Percentiles rank a stretch among this genome's conserved stretches.
phyloP scores from a whole-genome alignment of 1,140 invertebrate species.

The Penaeus japonicus region DNA sequence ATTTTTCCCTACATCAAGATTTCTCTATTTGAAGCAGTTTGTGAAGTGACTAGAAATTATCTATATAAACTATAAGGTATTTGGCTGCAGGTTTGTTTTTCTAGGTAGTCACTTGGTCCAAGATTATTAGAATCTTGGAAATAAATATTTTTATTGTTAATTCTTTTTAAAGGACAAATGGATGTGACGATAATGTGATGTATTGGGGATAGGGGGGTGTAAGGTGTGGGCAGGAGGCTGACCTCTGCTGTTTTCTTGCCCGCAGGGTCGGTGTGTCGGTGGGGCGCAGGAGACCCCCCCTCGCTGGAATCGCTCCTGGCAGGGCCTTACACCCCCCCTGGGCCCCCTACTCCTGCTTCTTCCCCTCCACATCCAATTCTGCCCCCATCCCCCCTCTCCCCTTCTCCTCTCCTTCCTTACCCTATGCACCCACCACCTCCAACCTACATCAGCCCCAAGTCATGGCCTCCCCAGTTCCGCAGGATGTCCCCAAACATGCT shows the following conservation, averaged over 20 bases:
- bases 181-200: neutral
- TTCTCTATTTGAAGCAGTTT: too few relatives aligned
- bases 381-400: slow-evolving; percentile 27
- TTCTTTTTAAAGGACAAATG: neutral
- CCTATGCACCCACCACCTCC: slow-evolving; percentile 46
- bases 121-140: neutral
- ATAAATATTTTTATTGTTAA: neutral
- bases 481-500: slow-evolving; percentile 59
- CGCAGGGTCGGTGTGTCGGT: slow-evolving; percentile 57
- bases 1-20: neutral
- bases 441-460: slow-evolving; percentile 31
- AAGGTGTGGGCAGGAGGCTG: slow-evolving; percentile 29
- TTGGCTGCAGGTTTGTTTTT: too few relatives aligned
- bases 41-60: too few relatives aligned
- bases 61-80: too few relatives aligned
- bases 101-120: too few relatives aligned
- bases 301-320: slow-evolving; percentile 50
- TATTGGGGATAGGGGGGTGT: slow-evolving; percentile 3
- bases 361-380: slow-evolving; percentile 29
- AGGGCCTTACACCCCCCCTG: slow-evolving; percentile 47
- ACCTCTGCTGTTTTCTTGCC: slow-evolving; percentile 56
- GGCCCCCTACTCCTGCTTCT: slow-evolving; percentile 49
- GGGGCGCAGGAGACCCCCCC: slow-evolving; percentile 46
- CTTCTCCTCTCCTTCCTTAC: slow-evolving; percentile 24
- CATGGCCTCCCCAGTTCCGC: slow-evolving; percentile 58